Evolutionary conservation across 2,113 vertebrate genomes (phyloP).

Genomic region (Pterocles gutturalis): DNA sequence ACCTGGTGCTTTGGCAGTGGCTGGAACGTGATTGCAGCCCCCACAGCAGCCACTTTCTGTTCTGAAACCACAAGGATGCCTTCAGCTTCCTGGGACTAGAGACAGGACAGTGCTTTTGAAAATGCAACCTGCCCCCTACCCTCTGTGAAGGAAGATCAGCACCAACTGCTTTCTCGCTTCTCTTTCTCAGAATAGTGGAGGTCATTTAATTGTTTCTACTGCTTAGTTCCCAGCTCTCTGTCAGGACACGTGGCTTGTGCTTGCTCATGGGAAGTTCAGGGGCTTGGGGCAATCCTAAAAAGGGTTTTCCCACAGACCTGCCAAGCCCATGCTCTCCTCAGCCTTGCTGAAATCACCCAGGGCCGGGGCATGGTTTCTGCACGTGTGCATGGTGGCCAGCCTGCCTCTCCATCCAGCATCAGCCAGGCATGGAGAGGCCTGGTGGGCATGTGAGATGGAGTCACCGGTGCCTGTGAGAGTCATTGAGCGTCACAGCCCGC

Average conservation of each 20-base stretch:
- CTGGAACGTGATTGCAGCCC: not conserved
- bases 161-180: not conserved
- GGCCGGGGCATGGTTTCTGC: rapidly evolving
- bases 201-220: not conserved
- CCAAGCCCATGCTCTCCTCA: not conserved
- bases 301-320: not conserved
- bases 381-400: rapidly evolving
- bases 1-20: not conserved
- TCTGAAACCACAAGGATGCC: not conserved
- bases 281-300: not conserved
- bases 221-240: not conserved
- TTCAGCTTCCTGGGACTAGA: not conserved
- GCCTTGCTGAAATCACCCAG: not conserved
- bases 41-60: not conserved
- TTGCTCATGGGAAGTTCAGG: not conserved
- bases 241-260: rapidly evolving
- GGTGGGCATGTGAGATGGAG: rapidly evolving
- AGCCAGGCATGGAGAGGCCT: not conserved
- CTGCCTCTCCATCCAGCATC: not conserved
- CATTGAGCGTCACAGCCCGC: rapidly evolving
- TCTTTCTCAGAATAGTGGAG: not conserved
- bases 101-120: not conserved
- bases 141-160: not conserved
- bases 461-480: not conserved
- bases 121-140: not conserved